Evolutionary conservation across 2,113 vertebrate species (phyloP).

Genomic region (Python bivittatus): DNA sequence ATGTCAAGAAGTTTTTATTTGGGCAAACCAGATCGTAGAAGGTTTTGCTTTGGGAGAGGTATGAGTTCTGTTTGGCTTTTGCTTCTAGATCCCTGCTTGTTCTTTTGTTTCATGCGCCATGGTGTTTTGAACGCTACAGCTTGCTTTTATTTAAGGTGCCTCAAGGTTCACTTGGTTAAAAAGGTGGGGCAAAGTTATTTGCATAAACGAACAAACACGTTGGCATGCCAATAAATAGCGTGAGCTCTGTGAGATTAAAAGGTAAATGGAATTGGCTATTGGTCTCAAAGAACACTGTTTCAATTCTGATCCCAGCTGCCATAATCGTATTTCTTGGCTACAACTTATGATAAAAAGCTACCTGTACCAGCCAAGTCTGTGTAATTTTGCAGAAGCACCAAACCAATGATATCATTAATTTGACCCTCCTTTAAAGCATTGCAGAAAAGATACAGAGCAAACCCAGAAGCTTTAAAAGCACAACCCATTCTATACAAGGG

Average conservation of each 20-base stretch:
- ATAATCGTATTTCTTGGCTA: not conserved
- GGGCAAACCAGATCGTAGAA: no score
- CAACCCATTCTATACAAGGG: not conserved
- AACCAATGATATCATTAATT: not conserved
- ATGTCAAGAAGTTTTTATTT: no score
- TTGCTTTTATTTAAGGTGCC: no score
- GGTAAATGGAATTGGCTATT: not conserved
- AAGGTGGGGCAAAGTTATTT: not conserved
- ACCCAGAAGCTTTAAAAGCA: slow-evolving; percentile 9
- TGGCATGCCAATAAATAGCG: no score
- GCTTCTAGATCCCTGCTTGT: no score
- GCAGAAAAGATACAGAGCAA: not conserved
- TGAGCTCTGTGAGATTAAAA: not conserved
- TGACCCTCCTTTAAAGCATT: not conserved
- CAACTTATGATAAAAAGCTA: not conserved
- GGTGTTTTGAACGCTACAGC: no score
- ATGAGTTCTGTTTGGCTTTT: not conserved
- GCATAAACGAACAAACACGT: not conserved
- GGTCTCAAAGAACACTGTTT: not conserved
- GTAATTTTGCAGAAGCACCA: not conserved
- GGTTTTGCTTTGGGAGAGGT: no score
- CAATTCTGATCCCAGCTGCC: not conserved
- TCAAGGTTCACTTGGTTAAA: no score
- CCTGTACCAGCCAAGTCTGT: not conserved
- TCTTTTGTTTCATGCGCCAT: no score